A percentile compares a stretch with the other conserved stretches of the same genome.
Evolutionary conservation across 1,140 invertebrate species (phyloP).

Genomic region (Nylanderia fulva): DNA sequence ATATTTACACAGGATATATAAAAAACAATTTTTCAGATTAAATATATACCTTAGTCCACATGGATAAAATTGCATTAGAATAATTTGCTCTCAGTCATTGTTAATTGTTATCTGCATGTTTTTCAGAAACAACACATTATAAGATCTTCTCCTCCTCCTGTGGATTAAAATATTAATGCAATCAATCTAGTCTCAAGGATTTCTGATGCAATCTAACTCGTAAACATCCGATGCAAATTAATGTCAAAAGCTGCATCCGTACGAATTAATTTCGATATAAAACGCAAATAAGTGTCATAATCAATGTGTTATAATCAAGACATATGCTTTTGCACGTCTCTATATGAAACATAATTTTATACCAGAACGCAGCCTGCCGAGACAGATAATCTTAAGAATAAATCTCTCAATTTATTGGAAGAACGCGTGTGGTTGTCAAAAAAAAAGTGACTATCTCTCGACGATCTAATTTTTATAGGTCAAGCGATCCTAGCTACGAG

Average conservation of each 20-base stretch:
- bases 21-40: neutral
- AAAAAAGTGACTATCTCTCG: neutral
- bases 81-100: slow-evolving; percentile 31
- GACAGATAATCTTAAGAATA: neutral
- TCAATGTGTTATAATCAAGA: neutral
- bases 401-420: neutral
- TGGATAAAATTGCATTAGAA: slow-evolving; percentile 23
- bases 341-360: neutral
- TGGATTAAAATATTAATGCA: slow-evolving; percentile 16
- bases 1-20: neutral
- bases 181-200: neutral
- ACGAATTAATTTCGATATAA: neutral
- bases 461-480: slow-evolving; percentile 17
- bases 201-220: neutral
- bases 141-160: slow-evolving; percentile 37
- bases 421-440: neutral
- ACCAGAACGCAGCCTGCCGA: neutral
- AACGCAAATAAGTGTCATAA: slow-evolving; percentile 29
- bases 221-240: neutral
- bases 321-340: slow-evolving; percentile 50
- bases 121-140: slow-evolving; percentile 49
- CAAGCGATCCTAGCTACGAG: neutral
- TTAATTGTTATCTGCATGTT: neutral
- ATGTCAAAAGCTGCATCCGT: neutral
- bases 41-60: slow-evolving; percentile 33